phyloP scores from a whole-genome alignment of 2,113 vertebrate genomes.

The Embiotoca jacksoni region DNA sequence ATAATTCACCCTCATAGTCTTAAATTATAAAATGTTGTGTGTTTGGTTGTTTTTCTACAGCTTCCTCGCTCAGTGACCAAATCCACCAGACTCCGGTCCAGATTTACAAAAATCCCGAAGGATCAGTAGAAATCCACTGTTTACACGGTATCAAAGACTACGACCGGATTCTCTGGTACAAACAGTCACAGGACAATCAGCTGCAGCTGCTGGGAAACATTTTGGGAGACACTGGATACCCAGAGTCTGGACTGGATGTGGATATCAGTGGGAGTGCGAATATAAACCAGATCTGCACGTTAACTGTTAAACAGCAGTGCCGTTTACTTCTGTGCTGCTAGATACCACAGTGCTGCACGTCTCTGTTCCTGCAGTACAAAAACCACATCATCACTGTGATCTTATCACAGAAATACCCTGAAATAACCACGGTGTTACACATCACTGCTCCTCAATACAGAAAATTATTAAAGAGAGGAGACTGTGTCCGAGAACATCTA shows the following conservation, averaged over 20 bases:
- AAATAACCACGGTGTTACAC: slow-evolving; percentile 3
- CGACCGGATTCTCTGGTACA: slow-evolving; percentile 24
- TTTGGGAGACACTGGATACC: accelerated
- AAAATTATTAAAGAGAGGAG: not conserved
- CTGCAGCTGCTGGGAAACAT: not conserved
- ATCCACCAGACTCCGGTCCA: slow-evolving; percentile 8
- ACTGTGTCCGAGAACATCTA: too few relatives aligned
- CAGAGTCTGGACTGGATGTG: slow-evolving; percentile 6
- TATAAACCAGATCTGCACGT: not conserved
- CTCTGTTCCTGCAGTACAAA: slow-evolving; percentile 27
- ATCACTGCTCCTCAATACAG: not conserved
- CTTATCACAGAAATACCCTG: too few relatives aligned
- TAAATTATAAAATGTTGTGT: not conserved
- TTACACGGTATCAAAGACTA: slow-evolving; percentile 15
- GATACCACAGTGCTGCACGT: slow-evolving; percentile 2
- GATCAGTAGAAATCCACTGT: not conserved
- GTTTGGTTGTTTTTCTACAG: not conserved
- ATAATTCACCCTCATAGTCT: not conserved
- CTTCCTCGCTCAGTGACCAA: not conserved
- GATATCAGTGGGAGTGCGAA: not conserved
- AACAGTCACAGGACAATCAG: not conserved
- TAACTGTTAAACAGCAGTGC: slow-evolving; percentile 47
- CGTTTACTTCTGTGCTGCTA: slow-evolving; percentile 29
- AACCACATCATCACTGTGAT: not conserved
- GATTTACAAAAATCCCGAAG: not conserved